A percentile compares a stretch with the other conserved stretches of the same genome.
phyloP scores from a whole-genome alignment of 1,140 invertebrate genomes.

The Cepaea nemoralis region DNA sequence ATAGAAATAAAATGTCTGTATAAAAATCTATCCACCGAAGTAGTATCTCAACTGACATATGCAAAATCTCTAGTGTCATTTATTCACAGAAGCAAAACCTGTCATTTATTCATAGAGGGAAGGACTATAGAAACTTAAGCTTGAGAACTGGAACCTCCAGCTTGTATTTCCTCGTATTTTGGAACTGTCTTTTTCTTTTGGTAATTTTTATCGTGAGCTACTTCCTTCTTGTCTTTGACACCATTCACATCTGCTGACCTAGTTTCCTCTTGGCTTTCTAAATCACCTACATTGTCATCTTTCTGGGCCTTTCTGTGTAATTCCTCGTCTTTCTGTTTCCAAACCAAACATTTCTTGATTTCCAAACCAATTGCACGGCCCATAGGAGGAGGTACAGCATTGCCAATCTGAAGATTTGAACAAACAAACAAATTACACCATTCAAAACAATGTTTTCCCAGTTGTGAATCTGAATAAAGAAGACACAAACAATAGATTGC shows the following conservation, averaged over 20 bases:
- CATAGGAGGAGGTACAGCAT: conserved; percentile 88
- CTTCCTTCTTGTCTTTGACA: not conserved
- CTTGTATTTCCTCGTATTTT: conserved; percentile 2
- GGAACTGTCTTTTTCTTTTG: conserved; percentile 1
- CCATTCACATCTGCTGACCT: conserved; percentile 8
- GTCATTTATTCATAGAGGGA: not conserved
- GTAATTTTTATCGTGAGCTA: not conserved
- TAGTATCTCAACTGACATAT: not conserved
- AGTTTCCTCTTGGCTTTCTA: not conserved
- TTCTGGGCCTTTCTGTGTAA: not conserved
- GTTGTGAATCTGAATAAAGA: too few species aligned
- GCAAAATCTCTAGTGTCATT: not conserved
- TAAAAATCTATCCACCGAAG: not conserved
- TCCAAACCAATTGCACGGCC: conserved; percentile 83
- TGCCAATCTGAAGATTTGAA: conserved; percentile 77
- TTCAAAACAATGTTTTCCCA: too few species aligned
- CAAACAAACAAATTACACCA: not conserved
- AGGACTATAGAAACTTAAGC: not conserved
- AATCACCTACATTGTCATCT: not conserved
- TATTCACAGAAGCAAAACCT: not conserved
- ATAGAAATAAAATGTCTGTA: not conserved
- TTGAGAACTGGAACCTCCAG: conserved; percentile 17
- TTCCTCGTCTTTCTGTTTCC: conserved; percentile 42
- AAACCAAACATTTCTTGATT: conserved; percentile 67
- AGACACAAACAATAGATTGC: too few species aligned